Evolutionary conservation across 2,797 vertebrate species (phyloP).

Genomic region (Dipus sagitta): DNA sequence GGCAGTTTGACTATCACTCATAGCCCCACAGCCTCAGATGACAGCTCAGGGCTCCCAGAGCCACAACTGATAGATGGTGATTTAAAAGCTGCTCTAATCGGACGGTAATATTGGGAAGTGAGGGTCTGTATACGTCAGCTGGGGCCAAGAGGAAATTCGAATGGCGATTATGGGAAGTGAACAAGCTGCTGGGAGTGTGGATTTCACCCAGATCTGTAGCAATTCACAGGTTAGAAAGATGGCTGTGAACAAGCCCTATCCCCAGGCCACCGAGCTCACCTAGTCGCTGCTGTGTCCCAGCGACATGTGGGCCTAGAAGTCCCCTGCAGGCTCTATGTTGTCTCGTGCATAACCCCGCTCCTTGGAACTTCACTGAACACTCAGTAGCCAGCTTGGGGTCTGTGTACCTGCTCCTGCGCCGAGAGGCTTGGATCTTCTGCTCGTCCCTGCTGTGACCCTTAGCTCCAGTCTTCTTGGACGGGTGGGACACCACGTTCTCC

Average conservation of each 20-base stretch:
- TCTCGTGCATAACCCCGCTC: accelerated
- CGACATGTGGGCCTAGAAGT: too few relatives aligned
- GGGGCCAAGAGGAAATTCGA: constrained; percentile 24
- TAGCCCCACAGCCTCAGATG: not conserved
- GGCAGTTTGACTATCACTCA: not conserved
- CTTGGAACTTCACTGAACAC: accelerated
- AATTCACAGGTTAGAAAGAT: constrained; percentile 13
- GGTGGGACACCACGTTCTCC: too few relatives aligned
- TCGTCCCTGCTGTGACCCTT: not conserved
- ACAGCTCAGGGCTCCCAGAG: not conserved
- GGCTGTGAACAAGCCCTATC: not conserved
- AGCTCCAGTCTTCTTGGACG: not conserved
- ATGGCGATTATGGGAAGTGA: constrained; percentile 43
- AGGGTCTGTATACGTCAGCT: not conserved
- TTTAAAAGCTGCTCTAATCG: constrained; percentile 52
- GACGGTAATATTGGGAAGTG: constrained; percentile 51
- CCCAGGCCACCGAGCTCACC: not conserved
- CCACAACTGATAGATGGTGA: not conserved
- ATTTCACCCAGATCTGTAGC: constrained; percentile 41
- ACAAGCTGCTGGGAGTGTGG: constrained; percentile 25
- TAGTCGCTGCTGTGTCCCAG: not conserved
- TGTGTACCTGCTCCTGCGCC: not conserved
- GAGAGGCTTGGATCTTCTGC: not conserved
- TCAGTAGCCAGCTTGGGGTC: too few relatives aligned
- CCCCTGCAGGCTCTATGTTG: not conserved